Base-by-base conservation (phyloP, 2,113 vertebrate genomes). In the Cygnus buccinator region DNA sequence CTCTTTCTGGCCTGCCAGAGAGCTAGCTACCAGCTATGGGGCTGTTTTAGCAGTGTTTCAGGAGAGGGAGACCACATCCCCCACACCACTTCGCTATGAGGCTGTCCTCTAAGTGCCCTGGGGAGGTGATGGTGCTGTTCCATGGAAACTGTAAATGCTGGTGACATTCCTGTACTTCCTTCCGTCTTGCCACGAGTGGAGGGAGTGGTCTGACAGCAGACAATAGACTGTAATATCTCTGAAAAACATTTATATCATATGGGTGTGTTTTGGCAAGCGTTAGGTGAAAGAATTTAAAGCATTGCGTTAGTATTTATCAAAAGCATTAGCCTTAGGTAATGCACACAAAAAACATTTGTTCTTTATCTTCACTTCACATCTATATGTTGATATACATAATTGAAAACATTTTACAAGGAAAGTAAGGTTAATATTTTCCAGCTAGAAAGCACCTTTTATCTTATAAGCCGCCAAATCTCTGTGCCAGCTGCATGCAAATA, bases 21-120 rank as follows among this genome's bases (percentile, higher is more conserved):
- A 54, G 28, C 0, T 11, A 22, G 1, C 23, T 80, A 28, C 43
- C 29, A 86, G 50, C 35, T 19, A 25, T 33, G 21, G n/a, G 31
- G 21, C 44, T 75, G 29, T 4, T 54, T 82, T 54, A 65, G 35
- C 59, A 73, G 35, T 22, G 26, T 71, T 4, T 68, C 67, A 37
- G 41, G 46, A 57, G 57, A 35, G 33, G 48, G 62, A 88, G 23
- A 22, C 35, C 61, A 31, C 46, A 52, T 52, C 50, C 73, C 31
- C 28, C 0, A 29, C 5, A 0, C 31, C 68, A 19, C 0, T 0
- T 33, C 1, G 0, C 21, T 1, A 2, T 0, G 2, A 19, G 17
- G 23, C n/a, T 43, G 33, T 54, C 35, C 26, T 31, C 61, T 68
- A 66, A 16, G 0, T 0, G 3, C 3, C 2, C 6, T 1, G 0